A percentile compares a stretch with the other conserved stretches of the same genome.
phyloP scores from a whole-genome alignment of 2,113 vertebrate species.

The Micronycteris hirsuta region DNA sequence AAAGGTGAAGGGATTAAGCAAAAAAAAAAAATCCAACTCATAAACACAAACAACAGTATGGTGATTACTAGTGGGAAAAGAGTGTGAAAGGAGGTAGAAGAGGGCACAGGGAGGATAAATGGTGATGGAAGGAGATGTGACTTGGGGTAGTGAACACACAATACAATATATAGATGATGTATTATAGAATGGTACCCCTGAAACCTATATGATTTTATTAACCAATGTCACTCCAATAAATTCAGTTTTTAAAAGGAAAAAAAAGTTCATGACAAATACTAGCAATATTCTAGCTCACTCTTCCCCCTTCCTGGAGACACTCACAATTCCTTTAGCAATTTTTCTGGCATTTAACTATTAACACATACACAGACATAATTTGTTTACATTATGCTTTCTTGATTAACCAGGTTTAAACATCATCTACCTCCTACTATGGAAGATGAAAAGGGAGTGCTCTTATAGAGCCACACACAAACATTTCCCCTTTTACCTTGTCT shows the following conservation, averaged over 20 bases:
- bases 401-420: background rate
- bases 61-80: no score
- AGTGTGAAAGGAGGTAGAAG: no score
- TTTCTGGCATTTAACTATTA: background rate
- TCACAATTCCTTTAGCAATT: background rate
- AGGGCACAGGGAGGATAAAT: no score
- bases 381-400: background rate
- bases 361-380: background rate
- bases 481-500: background rate
- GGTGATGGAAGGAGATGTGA: no score
- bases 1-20: no score
- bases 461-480: background rate
- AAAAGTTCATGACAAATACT: background rate
- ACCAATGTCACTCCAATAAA: no score
- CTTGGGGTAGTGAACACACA: no score
- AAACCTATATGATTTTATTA: no score
- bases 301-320: background rate
- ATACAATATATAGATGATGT: no score
- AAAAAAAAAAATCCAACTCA: no score
- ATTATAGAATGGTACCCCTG: no score
- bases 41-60: no score
- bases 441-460: background rate
- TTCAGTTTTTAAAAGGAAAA: background rate
- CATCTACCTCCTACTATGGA: background rate
- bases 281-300: background rate